Conservation (phyloP, 2,113 vertebrate genomes). For the Gallinago paraguaiae region DNA sequence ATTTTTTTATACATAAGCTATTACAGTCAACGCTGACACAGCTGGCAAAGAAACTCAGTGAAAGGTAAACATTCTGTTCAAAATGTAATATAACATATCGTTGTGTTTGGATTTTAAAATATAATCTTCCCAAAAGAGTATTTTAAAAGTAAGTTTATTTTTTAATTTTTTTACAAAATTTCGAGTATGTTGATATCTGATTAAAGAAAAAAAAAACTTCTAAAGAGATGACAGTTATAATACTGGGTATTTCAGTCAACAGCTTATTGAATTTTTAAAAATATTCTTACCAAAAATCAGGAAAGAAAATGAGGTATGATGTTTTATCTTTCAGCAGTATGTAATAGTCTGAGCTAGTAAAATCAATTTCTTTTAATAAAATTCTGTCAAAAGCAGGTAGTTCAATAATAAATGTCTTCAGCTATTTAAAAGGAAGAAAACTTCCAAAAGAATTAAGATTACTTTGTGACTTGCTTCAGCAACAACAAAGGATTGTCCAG, state of each 20-base stretch:
- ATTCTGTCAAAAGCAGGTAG: constrained; percentile 20
- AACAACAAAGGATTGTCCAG: not conserved
- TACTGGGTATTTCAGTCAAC: not conserved
- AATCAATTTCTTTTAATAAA: constrained; percentile 45
- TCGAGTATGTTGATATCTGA: not conserved
- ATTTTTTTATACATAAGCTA: constrained; percentile 43
- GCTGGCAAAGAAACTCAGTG: constrained; percentile 63
- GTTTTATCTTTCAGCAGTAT: constrained; percentile 21
- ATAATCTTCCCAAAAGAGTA: constrained; percentile 25
- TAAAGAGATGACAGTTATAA: not conserved
- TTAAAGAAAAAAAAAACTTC: not conserved
- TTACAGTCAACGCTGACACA: constrained; percentile 47
- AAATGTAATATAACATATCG: constrained; percentile 52
- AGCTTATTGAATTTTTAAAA: constrained; percentile 4
- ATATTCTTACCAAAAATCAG: not conserved
- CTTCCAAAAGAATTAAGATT: not conserved
- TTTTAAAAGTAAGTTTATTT: not conserved
- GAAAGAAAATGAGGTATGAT: not conserved
- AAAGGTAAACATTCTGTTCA: constrained; percentile 57
- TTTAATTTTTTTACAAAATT: not conserved
- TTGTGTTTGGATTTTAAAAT: constrained; percentile 37
- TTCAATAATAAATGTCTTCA: constrained; percentile 37
- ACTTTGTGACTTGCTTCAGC: not conserved
- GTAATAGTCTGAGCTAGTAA: constrained; percentile 4
- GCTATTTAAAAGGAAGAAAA: constrained; percentile 6